Base-by-base conservation (phyloP, 2,888 invertebrate species). In the Hypolimnas misippus region DNA sequence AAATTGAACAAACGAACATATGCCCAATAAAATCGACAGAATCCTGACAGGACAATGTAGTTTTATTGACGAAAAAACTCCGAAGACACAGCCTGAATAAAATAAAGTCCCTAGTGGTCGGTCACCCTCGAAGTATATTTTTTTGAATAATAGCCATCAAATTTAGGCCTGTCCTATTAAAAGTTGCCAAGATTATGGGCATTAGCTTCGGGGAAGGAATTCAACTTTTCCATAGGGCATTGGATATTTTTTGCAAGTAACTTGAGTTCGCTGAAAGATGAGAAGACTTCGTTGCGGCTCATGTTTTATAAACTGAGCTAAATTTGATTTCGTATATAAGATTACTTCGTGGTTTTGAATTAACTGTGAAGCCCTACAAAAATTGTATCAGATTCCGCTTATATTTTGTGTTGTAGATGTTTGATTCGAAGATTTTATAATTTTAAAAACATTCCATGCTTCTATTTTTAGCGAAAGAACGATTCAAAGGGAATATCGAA, bases 131-230 rank as follows among this genome's bases (percentile, higher is more conserved):
- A 46, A 81, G 83, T 53, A 63, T 84, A 85, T 86, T 87, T 60
- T 85, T 82, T 82, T 89, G 88, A 87, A 86, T 89, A 89, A 90
- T 84, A 82, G 78, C 85, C 86, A 81, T 86, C 89, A 87, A 89
- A 88, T 86, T 86, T 75, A 83, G 82, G 78, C 70, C 80, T 78
- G 84, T 83, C 87, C 90, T 87, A 90, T 90, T 90, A 91, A 91
- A 90, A 91, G 86, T 91, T 90, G 81, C 83, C 76, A 84, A 87
- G 88, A 89, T 91, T 90, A 90, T 88, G 87, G 79, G 79, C 83
- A 89, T 89, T 87, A 87, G 86, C 88, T 86, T 76, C 82, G 73
- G 75, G 85, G 82, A 84, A 84, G 76, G 73, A 82, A 82, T 85
- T 81, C 81, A 82, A 90, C 83, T 86, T 87, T 84, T 76, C 77